These are phyloP conservation scores for Elaphurus davidianus DNA, from an alignment of 2,113 vertebrate species.

Conservation along the genomic window DNA sequence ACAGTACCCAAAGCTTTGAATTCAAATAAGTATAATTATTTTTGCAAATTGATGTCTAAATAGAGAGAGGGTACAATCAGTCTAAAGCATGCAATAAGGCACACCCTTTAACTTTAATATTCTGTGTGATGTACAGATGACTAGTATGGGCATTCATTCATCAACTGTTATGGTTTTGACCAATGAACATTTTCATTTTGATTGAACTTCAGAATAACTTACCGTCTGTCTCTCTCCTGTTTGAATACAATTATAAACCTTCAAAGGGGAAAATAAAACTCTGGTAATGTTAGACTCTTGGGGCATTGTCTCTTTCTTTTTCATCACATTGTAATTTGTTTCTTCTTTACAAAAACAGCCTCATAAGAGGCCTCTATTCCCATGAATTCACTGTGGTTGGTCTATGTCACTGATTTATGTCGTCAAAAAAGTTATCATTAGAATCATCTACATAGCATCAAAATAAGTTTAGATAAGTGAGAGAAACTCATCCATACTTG, in stretches of 20 bases:
- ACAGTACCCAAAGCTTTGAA: constrained; percentile 62
- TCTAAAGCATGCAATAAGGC: background rate
- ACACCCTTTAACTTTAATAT: background rate
- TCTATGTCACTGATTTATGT: background rate
- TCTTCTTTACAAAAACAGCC: background rate
- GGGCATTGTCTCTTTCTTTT: background rate
- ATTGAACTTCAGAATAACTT: constrained; percentile 26
- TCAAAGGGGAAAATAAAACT: background rate
- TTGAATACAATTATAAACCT: constrained; percentile 4
- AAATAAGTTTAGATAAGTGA: background rate
- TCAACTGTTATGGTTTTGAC: constrained; percentile 46
- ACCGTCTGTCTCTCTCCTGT: background rate
- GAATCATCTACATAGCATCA: background rate
- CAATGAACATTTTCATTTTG: background rate
- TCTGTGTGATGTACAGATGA: background rate
- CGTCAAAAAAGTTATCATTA: background rate
- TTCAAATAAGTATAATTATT: constrained; percentile 52
- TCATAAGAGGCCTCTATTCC: background rate
- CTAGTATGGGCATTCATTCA: constrained; percentile 16
- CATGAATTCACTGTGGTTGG: background rate
- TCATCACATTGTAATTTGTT: background rate
- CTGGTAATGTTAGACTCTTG: background rate
- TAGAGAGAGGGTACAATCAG: constrained; percentile 2
- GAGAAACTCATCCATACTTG: background rate
- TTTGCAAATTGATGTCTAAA: constrained; percentile 50